Percentiles rank a stretch among this genome's conserved stretches.
Evolutionary conservation across 2,888 invertebrate genomes (phyloP).

Genomic region (Dexiosoma caninum): DNA sequence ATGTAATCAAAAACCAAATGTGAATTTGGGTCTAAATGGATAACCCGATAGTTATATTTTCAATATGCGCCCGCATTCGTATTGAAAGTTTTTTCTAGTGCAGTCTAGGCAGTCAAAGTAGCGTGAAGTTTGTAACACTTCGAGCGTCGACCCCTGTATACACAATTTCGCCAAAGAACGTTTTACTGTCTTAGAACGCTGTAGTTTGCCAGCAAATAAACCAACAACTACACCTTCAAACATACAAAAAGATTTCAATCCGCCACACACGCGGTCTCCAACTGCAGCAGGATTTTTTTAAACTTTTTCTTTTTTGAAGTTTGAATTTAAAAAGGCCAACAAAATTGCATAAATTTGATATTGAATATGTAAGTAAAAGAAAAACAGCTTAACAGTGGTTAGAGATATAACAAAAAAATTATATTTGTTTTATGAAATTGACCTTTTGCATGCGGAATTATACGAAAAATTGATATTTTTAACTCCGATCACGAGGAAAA

Average conservation of each 20-base stretch:
- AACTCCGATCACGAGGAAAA: conserved; percentile 35
- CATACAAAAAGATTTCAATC: conserved; percentile 21
- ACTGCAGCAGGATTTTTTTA: background rate
- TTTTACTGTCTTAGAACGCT: too few relatives aligned
- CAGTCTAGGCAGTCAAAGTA: too few relatives aligned
- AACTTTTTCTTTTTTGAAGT: background rate
- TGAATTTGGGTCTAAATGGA: too few relatives aligned
- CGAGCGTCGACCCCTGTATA: too few relatives aligned
- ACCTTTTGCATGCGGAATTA: conserved; percentile 35
- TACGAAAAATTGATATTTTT: conserved; percentile 6
- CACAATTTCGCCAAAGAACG: too few relatives aligned
- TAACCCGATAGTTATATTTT: too few relatives aligned
- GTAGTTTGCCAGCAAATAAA: too few relatives aligned
- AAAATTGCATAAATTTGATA: conserved; percentile 51
- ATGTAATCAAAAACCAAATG: too few relatives aligned
- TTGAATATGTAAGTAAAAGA: conserved; percentile 35
- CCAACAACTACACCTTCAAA: conserved; percentile 1
- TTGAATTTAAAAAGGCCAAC: background rate
- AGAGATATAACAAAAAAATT: background rate
- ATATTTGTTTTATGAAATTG: conserved; percentile 30
- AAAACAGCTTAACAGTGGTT: background rate
- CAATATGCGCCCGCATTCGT: too few relatives aligned
- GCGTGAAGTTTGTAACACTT: too few relatives aligned
- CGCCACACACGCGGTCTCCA: conserved; percentile 28
- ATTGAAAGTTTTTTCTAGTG: too few relatives aligned